These are phyloP conservation scores for Drosophila longiperda DNA, from an alignment of 2,888 invertebrate genomes.

Conservation along the genomic window DNA sequence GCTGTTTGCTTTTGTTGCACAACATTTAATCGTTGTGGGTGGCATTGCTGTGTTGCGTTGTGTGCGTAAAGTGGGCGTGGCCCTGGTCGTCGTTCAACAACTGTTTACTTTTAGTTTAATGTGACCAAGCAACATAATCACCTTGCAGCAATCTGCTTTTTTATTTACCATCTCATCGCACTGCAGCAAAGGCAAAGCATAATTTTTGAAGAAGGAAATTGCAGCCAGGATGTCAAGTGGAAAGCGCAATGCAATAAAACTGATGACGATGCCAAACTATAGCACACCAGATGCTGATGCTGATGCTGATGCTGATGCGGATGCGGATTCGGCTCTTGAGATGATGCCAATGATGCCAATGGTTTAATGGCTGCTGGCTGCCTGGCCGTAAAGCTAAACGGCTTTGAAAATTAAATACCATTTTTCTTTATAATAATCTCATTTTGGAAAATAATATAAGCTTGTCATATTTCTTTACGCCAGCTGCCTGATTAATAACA, in stretches of 20 bases:
- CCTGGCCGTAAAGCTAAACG: constrained; percentile 28
- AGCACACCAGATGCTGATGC: constrained; percentile 27
- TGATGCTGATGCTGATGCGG: constrained; percentile 9
- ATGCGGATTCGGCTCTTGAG: constrained; percentile 24
- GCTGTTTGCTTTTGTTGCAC: constrained; percentile 30
- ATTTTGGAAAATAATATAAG: constrained; percentile 56
- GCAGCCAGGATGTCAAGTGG: constrained; percentile 74
- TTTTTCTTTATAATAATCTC: constrained; percentile 43
- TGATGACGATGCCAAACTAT: constrained; percentile 53
- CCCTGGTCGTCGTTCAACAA: constrained; percentile 34
- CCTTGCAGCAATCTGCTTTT: constrained; percentile 40
- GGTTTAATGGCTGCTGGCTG: constrained; percentile 14
- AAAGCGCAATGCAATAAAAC: constrained; percentile 68
- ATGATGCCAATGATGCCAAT: constrained; percentile 30
- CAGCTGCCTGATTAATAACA: constrained; percentile 16
- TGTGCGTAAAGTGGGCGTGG: constrained; percentile 15
- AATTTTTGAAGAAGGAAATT: constrained; percentile 77
- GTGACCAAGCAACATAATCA: constrained; percentile 36
- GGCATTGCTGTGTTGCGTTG: background rate
- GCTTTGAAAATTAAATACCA: constrained; percentile 11
- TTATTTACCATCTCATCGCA: constrained; percentile 55
- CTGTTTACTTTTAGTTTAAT: constrained; percentile 67
- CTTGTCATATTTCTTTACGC: constrained; percentile 20
- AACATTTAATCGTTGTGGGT: constrained; percentile 39
- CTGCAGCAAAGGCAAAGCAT: constrained; percentile 58